Conservation (phyloP, 2,113 vertebrate genomes). For the Corydoras maculifer region DNA sequence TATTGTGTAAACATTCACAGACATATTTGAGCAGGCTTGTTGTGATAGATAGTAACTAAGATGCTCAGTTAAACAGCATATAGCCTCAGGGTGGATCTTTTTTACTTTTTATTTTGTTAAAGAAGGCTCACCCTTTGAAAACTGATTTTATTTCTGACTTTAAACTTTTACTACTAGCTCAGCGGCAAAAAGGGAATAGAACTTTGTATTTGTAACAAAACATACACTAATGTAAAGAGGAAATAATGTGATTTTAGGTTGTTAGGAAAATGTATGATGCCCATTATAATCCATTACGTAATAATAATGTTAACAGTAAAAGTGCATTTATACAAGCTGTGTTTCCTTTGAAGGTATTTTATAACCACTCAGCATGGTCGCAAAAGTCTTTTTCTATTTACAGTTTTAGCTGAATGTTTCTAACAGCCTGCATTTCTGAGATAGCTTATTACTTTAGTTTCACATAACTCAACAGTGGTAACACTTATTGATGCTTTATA, state of each 20-base stretch:
- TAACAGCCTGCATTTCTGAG: constrained; percentile 10
- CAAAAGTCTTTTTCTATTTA: neutral
- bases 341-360: neutral
- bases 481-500: constrained; percentile 9
- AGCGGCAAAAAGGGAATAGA: no score
- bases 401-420: constrained; percentile 3
- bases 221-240: neutral
- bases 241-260: neutral
- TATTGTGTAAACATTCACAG: constrained; percentile 31
- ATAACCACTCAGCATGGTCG: neutral
- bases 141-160: no score
- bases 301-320: constrained; percentile 1
- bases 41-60: constrained; percentile 4
- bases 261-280: neutral
- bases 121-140: no score
- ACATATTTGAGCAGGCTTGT: constrained; percentile 15
- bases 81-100: neutral
- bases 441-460: neutral
- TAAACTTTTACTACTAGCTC: no score
- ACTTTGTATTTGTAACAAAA: constrained; percentile 5
- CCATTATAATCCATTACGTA: neutral
- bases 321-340: neutral
- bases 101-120: neutral
- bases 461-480: constrained; percentile 17
- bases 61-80: neutral